A percentile compares a stretch with the other conserved stretches of the same genome.
These are phyloP conservation scores for Rostratula benghalensis DNA, from an alignment of 2,113 vertebrate genomes.

Conservation along the genomic window DNA sequence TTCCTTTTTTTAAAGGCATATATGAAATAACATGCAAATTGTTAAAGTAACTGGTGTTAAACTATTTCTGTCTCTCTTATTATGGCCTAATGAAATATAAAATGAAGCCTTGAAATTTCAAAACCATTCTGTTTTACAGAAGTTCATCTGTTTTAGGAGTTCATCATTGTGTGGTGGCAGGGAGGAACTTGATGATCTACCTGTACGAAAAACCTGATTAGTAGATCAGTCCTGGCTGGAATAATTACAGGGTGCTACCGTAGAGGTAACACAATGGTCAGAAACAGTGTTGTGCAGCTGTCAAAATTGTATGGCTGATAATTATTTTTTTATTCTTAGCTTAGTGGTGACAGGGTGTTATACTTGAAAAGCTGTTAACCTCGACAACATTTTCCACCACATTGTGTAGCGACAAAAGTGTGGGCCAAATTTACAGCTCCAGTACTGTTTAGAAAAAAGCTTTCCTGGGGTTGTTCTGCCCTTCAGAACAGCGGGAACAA, in stretches of 20 bases:
- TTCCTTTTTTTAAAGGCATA: not conserved
- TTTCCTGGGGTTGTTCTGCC: conserved; percentile 11
- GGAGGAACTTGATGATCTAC: not conserved
- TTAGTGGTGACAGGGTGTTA: not conserved
- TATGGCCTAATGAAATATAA: not conserved
- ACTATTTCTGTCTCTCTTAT: not conserved
- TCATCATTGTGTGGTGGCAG: not conserved
- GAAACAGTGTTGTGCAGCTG: not conserved
- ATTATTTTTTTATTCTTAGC: conserved; percentile 33
- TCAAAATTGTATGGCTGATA: not conserved
- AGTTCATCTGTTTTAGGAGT: not conserved
- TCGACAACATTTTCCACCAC: not conserved
- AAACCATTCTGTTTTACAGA: not conserved
- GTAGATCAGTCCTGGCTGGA: not conserved
- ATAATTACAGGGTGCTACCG: not conserved
- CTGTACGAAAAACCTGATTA: not conserved
- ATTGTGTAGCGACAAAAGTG: conserved; percentile 1
- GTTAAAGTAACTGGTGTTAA: not conserved
- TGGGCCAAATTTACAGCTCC: conserved; percentile 19
- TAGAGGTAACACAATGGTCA: not conserved
- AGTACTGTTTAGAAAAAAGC: not conserved
- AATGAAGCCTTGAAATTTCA: not conserved
- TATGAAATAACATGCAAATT: not conserved
- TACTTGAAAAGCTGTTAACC: conserved; percentile 35
- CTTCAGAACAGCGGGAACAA: not conserved